These are phyloP conservation scores for Rhynchophorus ferrugineus DNA, from an alignment of 1,140 invertebrate species.

Conservation along the genomic window DNA sequence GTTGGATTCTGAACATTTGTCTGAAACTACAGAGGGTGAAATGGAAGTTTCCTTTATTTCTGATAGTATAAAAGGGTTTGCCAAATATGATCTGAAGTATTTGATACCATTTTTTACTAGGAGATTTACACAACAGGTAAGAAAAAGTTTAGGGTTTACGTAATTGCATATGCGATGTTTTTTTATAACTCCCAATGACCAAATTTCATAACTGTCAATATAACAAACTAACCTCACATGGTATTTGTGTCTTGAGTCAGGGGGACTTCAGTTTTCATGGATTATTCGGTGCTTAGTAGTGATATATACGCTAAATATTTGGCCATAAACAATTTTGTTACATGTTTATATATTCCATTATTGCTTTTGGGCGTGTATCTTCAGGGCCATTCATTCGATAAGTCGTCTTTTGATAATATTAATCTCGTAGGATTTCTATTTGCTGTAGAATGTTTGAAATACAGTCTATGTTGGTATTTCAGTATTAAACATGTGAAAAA, in stretches of 20 bases:
- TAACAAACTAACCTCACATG: no score
- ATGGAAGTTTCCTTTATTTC: slow-evolving; percentile 67
- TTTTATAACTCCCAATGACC: no score
- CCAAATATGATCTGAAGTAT: slow-evolving; percentile 85
- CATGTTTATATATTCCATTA: slow-evolving; percentile 20
- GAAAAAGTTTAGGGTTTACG: no score
- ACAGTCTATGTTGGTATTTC: slow-evolving; percentile 11
- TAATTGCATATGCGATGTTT: no score
- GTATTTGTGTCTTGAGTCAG: neutral
- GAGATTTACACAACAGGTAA: slow-evolving; percentile 83
- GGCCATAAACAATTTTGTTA: slow-evolving; percentile 16
- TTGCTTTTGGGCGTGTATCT: slow-evolving; percentile 13
- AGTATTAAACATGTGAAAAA: slow-evolving; percentile 7
- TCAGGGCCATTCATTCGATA: slow-evolving; percentile 22
- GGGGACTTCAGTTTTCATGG: no score
- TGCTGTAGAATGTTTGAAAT: slow-evolving; percentile 30
- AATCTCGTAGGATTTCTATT: slow-evolving; percentile 25
- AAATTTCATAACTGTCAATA: no score
- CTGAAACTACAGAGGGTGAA: slow-evolving; percentile 92
- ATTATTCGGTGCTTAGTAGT: slow-evolving; percentile 3
- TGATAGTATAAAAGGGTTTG: slow-evolving; percentile 72
- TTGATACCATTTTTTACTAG: slow-evolving; percentile 93
- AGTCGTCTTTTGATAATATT: slow-evolving; percentile 29
- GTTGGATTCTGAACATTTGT: slow-evolving; percentile 89
- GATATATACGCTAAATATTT: slow-evolving; percentile 10